Evolutionary conservation across 2,888 invertebrate species (phyloP), one percentile per base, ranked within the genome.

Genomic region (Nomada fabriciana): DNA sequence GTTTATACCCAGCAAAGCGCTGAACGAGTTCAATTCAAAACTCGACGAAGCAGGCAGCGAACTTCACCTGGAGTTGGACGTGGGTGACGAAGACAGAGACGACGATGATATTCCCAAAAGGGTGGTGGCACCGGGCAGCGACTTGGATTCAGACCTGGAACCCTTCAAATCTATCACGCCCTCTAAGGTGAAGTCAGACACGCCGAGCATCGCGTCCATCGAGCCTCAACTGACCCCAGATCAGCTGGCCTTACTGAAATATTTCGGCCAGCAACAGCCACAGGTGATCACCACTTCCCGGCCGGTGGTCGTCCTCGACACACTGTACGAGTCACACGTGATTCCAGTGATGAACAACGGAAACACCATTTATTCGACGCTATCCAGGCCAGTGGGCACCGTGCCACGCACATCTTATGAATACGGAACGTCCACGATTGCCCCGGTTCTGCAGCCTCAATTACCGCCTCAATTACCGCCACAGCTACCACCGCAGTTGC

Each of bases 21-120:
- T 98, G 36, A 98, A 98, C 90, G 98, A 98, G 93, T 98, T 98
- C 93, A 98, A 98, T 90, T 97, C 97, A 71, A 96, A 97, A 76
- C 95, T 98, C 61, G 98, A 98, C 90, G 98, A 98, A 93, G 98
- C 98, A 18, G 98, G 98, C 4, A 97, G 98, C 2, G 98, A 98
- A 94, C 94, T 98, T 25, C 97, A 98, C 92, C 94, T 98, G 60
- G 98, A 98, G 91, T 95, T 98, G 67, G 98, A 98, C 90, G 97
- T 98, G 86, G 97, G 97, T 0, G 98, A 98, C 89, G 96, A 97
- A 81, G 96, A 96, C 88, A 95, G 95, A 36, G 94, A 94, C 67
- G 94, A 94, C 72, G 93, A 92, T 1, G 94, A 94, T 23, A 83
- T 91, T 5, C 93, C 94, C 1, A 94, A 94, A 79, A 91, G 94